Evolutionary conservation across 2,888 invertebrate genomes (phyloP).

Genomic region (Callinectes sapidus): DNA sequence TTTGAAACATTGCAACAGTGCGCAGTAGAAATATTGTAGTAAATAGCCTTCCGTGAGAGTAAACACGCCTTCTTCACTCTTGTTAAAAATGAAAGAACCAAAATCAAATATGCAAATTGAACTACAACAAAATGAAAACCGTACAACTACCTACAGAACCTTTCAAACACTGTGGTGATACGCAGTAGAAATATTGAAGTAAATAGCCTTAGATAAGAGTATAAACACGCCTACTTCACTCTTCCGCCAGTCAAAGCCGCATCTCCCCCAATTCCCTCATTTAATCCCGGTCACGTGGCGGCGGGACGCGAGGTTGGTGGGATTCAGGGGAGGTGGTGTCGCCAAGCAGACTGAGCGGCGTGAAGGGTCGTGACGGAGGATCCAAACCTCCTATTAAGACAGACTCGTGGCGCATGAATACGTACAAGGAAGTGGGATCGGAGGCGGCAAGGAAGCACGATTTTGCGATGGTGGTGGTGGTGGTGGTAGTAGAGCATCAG

Average conservation of each 20-base stretch:
- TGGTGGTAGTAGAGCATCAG: background rate
- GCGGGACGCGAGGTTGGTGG: background rate
- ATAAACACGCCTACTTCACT: background rate
- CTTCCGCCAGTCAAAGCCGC: background rate
- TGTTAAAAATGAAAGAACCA: no score
- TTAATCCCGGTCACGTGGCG: background rate
- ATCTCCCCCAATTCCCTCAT: background rate
- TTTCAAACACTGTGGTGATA: no score
- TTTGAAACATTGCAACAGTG: no score
- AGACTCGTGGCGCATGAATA: background rate
- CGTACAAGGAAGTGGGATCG: background rate
- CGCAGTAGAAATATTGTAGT: no score
- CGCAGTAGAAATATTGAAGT: no score
- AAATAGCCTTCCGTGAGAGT: no score
- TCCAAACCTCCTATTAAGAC: background rate
- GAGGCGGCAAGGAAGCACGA: background rate
- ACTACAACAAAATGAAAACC: no score
- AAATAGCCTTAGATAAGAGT: no score
- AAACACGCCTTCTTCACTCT: background rate
- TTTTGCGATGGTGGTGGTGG: background rate
- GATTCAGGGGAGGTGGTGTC: background rate
- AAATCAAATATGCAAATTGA: no score
- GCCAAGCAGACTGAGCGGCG: background rate
- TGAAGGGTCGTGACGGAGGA: background rate
- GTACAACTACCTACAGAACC: no score